Conservation (phyloP, 2,888 invertebrate species). For the Seira sanloemensis region DNA sequence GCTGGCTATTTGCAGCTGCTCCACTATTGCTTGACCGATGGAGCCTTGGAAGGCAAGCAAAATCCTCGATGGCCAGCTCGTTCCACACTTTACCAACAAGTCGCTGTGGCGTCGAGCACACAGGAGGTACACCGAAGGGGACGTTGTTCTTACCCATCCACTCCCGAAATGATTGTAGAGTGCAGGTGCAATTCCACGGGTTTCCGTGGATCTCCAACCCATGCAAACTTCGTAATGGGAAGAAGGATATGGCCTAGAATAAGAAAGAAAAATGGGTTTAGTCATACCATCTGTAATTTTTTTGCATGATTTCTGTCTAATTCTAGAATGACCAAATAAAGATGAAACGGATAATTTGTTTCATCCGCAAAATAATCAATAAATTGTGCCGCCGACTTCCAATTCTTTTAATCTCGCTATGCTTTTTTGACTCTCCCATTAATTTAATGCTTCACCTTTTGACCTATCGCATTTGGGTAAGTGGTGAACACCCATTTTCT, state of each 20-base stretch:
- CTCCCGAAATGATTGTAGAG: slow-evolving; percentile 84
- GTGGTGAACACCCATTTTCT: neutral
- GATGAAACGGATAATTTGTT: no score
- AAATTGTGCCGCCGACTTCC: no score
- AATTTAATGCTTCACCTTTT: neutral
- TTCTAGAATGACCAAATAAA: no score
- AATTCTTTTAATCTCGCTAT: no score
- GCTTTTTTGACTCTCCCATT: no score
- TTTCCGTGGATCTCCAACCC: slow-evolving; percentile 87
- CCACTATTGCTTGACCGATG: slow-evolving; percentile 35
- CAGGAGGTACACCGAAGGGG: slow-evolving; percentile 83
- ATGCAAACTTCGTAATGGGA: slow-evolving; percentile 82
- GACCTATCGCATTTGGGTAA: no score
- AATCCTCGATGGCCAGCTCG: slow-evolving; percentile 85
- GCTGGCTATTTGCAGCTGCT: slow-evolving; percentile 18
- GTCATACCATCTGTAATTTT: no score
- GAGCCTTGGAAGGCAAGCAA: slow-evolving; percentile 83
- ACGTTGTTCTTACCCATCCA: slow-evolving; percentile 89
- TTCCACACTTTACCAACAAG: slow-evolving; percentile 84
- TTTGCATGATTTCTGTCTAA: no score
- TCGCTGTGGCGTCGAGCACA: slow-evolving; percentile 82
- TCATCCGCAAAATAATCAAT: no score
- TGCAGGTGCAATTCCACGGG: slow-evolving; percentile 90
- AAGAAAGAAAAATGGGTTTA: neutral
- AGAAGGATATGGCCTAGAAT: slow-evolving; percentile 80